A percentile compares a stretch with the other conserved stretches of the same genome.
phyloP scores from a whole-genome alignment of 1,140 invertebrate species.

The Sycophila sp. region DNA sequence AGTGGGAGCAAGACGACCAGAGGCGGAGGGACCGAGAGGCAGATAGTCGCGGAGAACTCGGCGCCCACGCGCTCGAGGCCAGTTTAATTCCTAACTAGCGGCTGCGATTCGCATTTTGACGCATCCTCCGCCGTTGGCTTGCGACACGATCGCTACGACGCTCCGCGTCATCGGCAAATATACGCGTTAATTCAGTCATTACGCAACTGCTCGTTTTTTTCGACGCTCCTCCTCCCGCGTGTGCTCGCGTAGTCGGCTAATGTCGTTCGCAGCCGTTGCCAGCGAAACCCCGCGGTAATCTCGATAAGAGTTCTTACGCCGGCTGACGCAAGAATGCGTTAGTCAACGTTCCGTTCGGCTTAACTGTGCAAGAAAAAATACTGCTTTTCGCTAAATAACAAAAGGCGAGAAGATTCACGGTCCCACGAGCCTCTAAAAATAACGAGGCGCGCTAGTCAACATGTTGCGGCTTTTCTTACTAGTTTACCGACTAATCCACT shows the following conservation, averaged over 20 bases:
- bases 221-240: too few species aligned
- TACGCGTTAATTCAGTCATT: conserved; percentile 18
- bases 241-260: too few species aligned
- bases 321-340: too few species aligned
- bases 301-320: too few species aligned
- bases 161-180: conserved; percentile 5
- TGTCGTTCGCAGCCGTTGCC: too few species aligned
- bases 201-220: too few species aligned
- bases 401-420: neutral
- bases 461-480: neutral
- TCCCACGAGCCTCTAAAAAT: neutral
- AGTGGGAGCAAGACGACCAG: neutral
- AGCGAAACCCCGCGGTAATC: too few species aligned
- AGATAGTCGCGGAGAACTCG: neutral
- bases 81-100: neutral
- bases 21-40: neutral
- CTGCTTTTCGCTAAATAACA: too few species aligned
- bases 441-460: neutral
- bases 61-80: neutral
- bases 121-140: neutral
- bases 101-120: conserved; percentile 1
- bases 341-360: neutral
- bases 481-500: neutral
- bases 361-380: neutral
- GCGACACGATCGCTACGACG: neutral